Evolutionary conservation across 2,113 vertebrate species (phyloP), one percentile per base, ranked within the genome.

Genomic region (Sinocyclocheilus anshuiensis): DNA sequence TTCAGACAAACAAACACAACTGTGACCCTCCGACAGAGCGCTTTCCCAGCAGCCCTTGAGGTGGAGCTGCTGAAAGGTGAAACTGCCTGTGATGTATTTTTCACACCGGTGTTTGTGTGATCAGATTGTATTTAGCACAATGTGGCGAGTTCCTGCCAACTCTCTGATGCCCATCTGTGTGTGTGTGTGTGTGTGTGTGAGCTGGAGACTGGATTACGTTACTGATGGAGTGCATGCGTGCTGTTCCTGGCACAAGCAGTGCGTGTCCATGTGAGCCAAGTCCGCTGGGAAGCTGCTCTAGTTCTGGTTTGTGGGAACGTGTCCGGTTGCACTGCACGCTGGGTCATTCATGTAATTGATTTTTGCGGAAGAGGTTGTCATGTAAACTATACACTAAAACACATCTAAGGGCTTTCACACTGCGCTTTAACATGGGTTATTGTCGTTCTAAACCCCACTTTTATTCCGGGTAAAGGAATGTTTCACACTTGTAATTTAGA

Each of bases 101-200:
- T 80, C 86, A 59, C 29, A 42, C 42, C 42, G 36, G 67, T 29
- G 71, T 86, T 59, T 77, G 81, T 86, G 81, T 86, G 29, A 36
- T 88, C 84, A 53, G 83, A 71, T 86, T 84, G 87, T 85, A 84
- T 86, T 88, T 84, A 83, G 77, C 82, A 84, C 77, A 61, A 84
- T 57, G 57, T 39, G 42, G 77, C 0, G 39, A 59, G 77, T 42
- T 75, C 77, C 42, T 84, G 84, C 76, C 84, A 86, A 81, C 75
- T 84, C 78, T 55, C 78, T 20, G 71, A 85, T 57, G 53, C 82
- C 85, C 86, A 87, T 89, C 82, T 89, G 88, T 72, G 69, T 18
- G 78, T 53, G 69, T 29, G 87, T 53, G 69, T 29, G 87, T 74
- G 87, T 76, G 74, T 24, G 74, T 15, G 42, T 15, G 74, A 24